These are phyloP conservation scores for Illadopsis cleaveri DNA, from an alignment of 2,113 vertebrate genomes.

Conservation along the genomic window DNA sequence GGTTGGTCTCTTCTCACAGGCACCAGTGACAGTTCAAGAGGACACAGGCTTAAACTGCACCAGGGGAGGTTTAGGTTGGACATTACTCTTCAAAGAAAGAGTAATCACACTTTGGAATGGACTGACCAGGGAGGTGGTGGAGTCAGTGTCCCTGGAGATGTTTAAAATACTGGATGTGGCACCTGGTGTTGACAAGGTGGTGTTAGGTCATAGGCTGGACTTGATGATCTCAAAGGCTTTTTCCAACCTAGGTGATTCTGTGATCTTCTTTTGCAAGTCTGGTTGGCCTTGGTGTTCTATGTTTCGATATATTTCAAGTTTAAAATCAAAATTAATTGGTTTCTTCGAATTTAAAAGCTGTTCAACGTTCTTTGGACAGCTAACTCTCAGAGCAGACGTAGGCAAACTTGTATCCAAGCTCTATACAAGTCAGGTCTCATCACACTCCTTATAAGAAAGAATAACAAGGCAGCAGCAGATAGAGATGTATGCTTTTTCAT, in stretches of 20 bases:
- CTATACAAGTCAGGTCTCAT: background rate
- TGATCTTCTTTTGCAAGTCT: background rate
- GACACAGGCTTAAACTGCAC: background rate
- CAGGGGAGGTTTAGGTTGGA: background rate
- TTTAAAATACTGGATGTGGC: background rate
- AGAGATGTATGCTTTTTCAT: background rate
- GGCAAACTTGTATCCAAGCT: background rate
- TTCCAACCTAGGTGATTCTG: background rate
- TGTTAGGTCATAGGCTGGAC: background rate
- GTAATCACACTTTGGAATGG: background rate
- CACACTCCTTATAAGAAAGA: background rate
- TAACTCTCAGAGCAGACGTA: background rate
- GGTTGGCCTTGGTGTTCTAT: background rate
- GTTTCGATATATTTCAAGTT: background rate
- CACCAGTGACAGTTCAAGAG: background rate
- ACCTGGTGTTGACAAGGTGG: background rate
- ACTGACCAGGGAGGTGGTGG: background rate
- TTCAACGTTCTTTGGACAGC: background rate
- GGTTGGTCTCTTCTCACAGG: rapidly evolving
- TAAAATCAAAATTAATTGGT: background rate
- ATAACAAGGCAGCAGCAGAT: background rate
- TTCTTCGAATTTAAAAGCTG: background rate
- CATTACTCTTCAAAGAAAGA: background rate
- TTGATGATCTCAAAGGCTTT: background rate
- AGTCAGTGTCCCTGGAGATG: background rate